These are phyloP conservation scores for Rhagonycha fulva DNA, from an alignment of 2,888 invertebrate genomes.

Conservation along the genomic window DNA sequence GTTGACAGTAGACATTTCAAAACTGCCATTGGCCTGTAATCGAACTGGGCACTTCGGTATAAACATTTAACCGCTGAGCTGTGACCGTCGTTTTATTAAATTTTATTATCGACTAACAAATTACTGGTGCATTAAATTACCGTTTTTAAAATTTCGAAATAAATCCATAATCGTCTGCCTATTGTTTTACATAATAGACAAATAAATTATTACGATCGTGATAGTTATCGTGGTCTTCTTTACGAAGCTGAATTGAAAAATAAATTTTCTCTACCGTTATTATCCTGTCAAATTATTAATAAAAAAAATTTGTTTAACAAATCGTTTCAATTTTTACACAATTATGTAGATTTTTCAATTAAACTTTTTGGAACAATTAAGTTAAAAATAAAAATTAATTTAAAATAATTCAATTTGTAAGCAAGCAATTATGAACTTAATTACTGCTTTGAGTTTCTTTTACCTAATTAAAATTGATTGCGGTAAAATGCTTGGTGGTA, in stretches of 20 bases:
- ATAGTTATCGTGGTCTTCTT: conserved; percentile 6
- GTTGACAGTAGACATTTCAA: too few relatives aligned
- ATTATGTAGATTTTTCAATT: neutral
- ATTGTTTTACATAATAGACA: conserved; percentile 23
- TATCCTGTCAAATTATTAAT: conserved; percentile 1
- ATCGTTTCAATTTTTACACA: neutral
- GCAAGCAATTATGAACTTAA: neutral
- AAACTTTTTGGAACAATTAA: neutral
- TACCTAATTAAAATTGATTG: neutral
- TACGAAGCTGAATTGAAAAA: conserved; percentile 19
- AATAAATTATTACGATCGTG: conserved; percentile 23
- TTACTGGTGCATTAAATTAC: neutral
- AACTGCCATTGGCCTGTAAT: too few relatives aligned
- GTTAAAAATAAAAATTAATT: neutral
- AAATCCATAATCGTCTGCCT: conserved; percentile 11
- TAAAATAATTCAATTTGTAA: neutral
- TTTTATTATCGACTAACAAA: neutral
- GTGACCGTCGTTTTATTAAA: neutral
- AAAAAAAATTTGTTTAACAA: neutral
- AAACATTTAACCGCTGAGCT: neutral
- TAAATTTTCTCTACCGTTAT: conserved; percentile 6
- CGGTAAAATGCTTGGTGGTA: neutral
- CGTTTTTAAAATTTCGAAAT: neutral
- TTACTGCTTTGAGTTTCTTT: neutral
- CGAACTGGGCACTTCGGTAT: too few relatives aligned